A percentile compares a stretch with the other conserved stretches of the same genome.
Evolutionary conservation across 1,140 invertebrate genomes (phyloP).

Genomic region (Monomorium pharaonis): DNA sequence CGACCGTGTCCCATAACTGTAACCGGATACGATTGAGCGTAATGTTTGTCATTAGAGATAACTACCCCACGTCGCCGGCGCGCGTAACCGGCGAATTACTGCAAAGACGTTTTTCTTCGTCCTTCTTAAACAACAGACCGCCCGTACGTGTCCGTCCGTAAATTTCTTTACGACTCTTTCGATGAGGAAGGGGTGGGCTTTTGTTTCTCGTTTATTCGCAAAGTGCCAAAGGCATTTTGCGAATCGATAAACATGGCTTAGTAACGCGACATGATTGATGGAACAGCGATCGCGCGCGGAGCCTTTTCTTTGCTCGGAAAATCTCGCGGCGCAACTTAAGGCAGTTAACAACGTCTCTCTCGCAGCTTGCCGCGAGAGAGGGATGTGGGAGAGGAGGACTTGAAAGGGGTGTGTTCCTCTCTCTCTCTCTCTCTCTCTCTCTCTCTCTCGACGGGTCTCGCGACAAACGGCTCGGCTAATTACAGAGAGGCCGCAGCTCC

Average conservation of each 20-base stretch:
- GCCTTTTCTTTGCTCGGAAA: constrained; percentile 10
- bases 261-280: constrained; percentile 7
- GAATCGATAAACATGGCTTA: background rate
- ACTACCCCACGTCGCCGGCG: background rate
- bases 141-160: background rate
- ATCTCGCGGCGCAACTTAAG: constrained; percentile 26
- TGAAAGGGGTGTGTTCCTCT: constrained; percentile 60
- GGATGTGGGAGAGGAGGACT: constrained; percentile 12
- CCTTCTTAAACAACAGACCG: no score
- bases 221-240: background rate
- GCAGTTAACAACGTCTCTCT: constrained; percentile 13
- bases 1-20: constrained; percentile 43
- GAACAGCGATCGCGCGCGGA: constrained; percentile 3
- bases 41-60: constrained; percentile 50
- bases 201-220: constrained; percentile 7
- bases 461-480: constrained; percentile 77
- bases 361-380: constrained; percentile 38
- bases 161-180: background rate
- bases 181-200: no score
- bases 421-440: no score
- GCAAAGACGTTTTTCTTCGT: background rate
- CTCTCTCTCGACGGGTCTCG: constrained; percentile 61
- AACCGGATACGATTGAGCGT: constrained; percentile 51
- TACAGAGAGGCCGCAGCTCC: constrained; percentile 74
- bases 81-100: background rate